These are phyloP conservation scores for Sinocyclocheilus rhinocerous DNA, from an alignment of 2,113 vertebrate species.

Conservation along the genomic window DNA sequence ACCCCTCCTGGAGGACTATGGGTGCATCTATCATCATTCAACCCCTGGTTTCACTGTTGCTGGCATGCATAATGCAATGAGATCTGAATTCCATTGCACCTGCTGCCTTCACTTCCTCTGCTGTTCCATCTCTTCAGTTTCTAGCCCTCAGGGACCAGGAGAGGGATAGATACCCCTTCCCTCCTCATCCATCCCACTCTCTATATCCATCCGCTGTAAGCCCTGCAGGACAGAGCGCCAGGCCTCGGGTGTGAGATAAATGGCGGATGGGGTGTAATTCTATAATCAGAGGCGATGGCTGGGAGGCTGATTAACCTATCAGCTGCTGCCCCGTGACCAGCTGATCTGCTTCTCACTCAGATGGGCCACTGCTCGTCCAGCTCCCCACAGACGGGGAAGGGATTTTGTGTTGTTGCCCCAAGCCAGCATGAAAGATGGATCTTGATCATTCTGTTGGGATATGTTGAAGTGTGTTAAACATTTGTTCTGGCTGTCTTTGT, in stretches of 20 bases:
- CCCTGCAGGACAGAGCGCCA: constrained; percentile 28
- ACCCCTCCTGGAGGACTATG: constrained; percentile 31
- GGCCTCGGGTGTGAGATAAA: constrained; percentile 40
- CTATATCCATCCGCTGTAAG: constrained; percentile 21
- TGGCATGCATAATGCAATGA: constrained; percentile 67
- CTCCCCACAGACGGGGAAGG: background rate
- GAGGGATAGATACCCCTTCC: constrained; percentile 57
- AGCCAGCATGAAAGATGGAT: constrained; percentile 30
- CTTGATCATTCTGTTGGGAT: constrained; percentile 36
- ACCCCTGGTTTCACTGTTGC: constrained; percentile 49
- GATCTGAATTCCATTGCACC: constrained; percentile 72
- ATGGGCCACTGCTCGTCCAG: constrained; percentile 5
- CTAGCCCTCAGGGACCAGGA: constrained; percentile 59
- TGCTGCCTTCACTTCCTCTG: constrained; percentile 61
- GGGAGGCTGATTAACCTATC: constrained; percentile 54
- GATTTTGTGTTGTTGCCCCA: constrained; percentile 36
- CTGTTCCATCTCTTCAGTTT: constrained; percentile 57
- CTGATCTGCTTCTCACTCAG: constrained; percentile 22
- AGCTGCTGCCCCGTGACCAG: constrained; percentile 42
- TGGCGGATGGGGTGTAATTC: constrained; percentile 51
- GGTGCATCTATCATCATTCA: constrained; percentile 55
- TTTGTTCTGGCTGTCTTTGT: constrained; percentile 8
- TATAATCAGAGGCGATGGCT: constrained; percentile 50
- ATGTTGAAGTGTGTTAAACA: background rate
- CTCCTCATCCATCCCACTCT: constrained; percentile 40